Evolutionary conservation across 1,140 invertebrate genomes (phyloP), one percentile per base, ranked within the genome.

Genomic region (Atopsyche davidsoni): DNA sequence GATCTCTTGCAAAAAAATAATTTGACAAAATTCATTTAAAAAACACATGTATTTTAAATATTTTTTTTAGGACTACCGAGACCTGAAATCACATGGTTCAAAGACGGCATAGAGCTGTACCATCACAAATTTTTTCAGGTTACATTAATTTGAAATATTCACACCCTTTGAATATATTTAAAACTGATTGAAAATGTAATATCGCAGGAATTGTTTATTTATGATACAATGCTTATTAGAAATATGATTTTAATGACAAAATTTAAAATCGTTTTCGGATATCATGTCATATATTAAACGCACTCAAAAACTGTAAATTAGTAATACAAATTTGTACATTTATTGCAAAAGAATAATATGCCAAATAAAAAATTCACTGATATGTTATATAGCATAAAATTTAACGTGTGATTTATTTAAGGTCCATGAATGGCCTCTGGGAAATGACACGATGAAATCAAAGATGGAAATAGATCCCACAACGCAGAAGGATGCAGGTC

Each of bases 401-500:
- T n/a, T n/a, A n/a, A n/a, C n/a, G n/a, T n/a, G n/a, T n/a, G n/a
- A n/a, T 19, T 47, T 23, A 10, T 62, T 60, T 18, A 52, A 89
- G 86, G 79, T 89, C 16, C 85, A 87, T 59, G 86, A 89, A 62
- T 89, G 85, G 86, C 73, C 76, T 51, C 75, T 80, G 14, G 81
- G 76, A 21, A 68, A 78, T 10, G 81, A 86, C 55, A 81, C 75
- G 57, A 79, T 89, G 2, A 90, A 90, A 68, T 87, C 85, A 11
- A 90, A 90, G 73, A 72, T 91, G 57, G 88, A 91, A 69, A 91
- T 91, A 41, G 87, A 90, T 68, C 88, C 87, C 13, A 87, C 87
- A 0, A 86, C 87, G 4, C 86, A 89, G 69, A 87, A 87, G 81
- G 86, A 89, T 64, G 85, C 85, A 17, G 51, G 51, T 28, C 25